Percentiles rank a stretch among this genome's conserved stretches.
Evolutionary conservation across 2,888 invertebrate genomes (phyloP).

Genomic region (Andrena haemorrhoa): DNA sequence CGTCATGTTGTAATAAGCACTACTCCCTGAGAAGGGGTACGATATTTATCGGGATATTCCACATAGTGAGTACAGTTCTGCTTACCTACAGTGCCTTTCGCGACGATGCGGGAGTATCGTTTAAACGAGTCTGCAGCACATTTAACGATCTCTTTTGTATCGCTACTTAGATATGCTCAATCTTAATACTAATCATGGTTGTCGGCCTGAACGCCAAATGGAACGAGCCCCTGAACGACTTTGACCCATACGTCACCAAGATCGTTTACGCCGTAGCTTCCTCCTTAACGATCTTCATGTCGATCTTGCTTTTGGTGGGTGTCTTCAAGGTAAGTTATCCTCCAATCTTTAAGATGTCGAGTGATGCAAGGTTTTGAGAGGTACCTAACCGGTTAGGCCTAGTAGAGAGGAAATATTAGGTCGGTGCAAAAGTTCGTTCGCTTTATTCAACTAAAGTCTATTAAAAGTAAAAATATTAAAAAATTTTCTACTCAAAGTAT

Average conservation of each 20-base stretch:
- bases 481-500: too few relatives aligned
- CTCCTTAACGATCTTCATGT: conserved; percentile 93
- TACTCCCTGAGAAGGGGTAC: conserved; percentile 91
- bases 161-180: conserved; percentile 87
- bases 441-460: too few relatives aligned
- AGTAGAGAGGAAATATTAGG: neutral
- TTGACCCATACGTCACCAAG: conserved; percentile 89
- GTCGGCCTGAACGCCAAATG: conserved; percentile 89
- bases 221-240: conserved; percentile 92
- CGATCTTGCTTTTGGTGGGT: conserved; percentile 91
- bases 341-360: neutral
- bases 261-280: conserved; percentile 92
- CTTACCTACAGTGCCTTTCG: conserved; percentile 57
- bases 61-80: conserved; percentile 91
- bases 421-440: too few relatives aligned
- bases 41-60: conserved; percentile 89
- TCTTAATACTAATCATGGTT: conserved; percentile 89
- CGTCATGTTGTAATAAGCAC: conserved; percentile 90
- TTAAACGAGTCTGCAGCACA: neutral
- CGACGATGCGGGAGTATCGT: neutral
- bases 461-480: too few relatives aligned
- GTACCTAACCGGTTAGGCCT: neutral
- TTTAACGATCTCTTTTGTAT: neutral
- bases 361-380: neutral
- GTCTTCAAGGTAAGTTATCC: conserved; percentile 89